Evolutionary conservation across 37 sponge, comb jelly and placozoan species (phyloP).

Genomic region (Halisarca cf. caerulea): DNA sequence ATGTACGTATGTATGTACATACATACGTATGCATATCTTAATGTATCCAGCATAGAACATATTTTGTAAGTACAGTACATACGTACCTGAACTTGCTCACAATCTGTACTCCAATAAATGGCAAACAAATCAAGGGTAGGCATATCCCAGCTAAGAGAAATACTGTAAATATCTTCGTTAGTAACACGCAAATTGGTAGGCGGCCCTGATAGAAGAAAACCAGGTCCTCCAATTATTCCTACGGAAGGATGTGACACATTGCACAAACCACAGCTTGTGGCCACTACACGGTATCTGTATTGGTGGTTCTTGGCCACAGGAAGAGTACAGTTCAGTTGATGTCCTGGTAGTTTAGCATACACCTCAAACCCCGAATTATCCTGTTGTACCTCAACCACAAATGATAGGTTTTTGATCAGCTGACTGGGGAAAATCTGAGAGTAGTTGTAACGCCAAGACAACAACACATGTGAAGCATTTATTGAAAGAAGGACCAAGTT

Average conservation of each 20-base stretch:
- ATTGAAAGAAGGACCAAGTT: not conserved
- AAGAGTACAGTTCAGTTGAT: not conserved
- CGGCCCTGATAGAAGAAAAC: not conserved
- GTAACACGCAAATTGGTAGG: not conserved
- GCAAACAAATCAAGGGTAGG: too few species aligned
- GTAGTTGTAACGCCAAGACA: not conserved
- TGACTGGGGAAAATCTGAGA: not conserved
- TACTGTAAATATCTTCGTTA: not conserved
- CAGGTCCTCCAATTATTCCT: not conserved
- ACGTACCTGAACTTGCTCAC: too few species aligned
- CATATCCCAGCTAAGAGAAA: not conserved
- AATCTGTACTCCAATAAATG: too few species aligned
- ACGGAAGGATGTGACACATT: not conserved
- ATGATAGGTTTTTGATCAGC: not conserved
- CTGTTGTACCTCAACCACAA: not conserved
- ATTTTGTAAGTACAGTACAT: too few species aligned
- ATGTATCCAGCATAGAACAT: too few species aligned
- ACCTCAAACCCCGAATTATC: not conserved
- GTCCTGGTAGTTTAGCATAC: not conserved
- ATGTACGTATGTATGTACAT: too few species aligned
- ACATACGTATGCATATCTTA: too few species aligned
- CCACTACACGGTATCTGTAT: not conserved
- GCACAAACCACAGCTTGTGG: not conserved
- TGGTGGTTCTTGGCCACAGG: not conserved
- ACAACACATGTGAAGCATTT: not conserved